Evolutionary conservation across 2,797 vertebrate species (phyloP).

Genomic region (Lateolabrax maculatus): DNA sequence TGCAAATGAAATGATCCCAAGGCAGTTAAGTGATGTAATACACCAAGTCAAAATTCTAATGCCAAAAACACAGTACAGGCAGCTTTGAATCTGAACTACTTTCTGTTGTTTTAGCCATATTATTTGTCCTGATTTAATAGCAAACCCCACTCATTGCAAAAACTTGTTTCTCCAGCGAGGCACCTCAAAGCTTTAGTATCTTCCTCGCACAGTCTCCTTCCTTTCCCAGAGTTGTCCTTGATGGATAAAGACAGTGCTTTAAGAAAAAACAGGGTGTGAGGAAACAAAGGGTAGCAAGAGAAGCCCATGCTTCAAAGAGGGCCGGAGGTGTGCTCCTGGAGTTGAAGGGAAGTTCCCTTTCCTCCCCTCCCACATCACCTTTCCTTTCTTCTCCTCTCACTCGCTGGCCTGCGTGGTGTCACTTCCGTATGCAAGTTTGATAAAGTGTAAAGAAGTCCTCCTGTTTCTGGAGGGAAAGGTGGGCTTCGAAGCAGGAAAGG

Average conservation of each 20-base stretch:
- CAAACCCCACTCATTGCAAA: background rate
- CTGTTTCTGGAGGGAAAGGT: slow-evolving; percentile 32
- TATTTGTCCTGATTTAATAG: slow-evolving; percentile 43
- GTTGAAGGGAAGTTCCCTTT: slow-evolving; percentile 63
- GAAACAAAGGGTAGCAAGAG: slow-evolving; percentile 46
- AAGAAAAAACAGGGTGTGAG: slow-evolving; percentile 14
- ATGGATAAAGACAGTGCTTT: slow-evolving; percentile 42
- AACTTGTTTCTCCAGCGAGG: slow-evolving; percentile 22
- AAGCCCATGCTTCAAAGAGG: slow-evolving; percentile 67
- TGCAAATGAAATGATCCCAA: slow-evolving; percentile 49
- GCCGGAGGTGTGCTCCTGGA: slow-evolving; percentile 62
- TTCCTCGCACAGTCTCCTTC: slow-evolving; percentile 22
- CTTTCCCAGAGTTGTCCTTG: slow-evolving; percentile 41
- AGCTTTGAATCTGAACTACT: slow-evolving; percentile 32
- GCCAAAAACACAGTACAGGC: slow-evolving; percentile 21
- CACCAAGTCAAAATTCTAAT: slow-evolving; percentile 30
- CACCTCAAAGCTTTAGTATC: slow-evolving; percentile 25
- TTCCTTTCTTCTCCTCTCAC: slow-evolving; percentile 56
- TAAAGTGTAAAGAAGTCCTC: slow-evolving; percentile 68
- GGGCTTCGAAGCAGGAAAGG: slow-evolving; percentile 44
- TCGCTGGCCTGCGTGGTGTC: slow-evolving; percentile 38
- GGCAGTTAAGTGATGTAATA: slow-evolving; percentile 48
- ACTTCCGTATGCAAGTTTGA: slow-evolving; percentile 70
- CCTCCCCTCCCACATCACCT: slow-evolving; percentile 53
- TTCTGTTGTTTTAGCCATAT: background rate